phyloP scores from a whole-genome alignment of 2,113 vertebrate species.

The Lutjanus erythropterus region DNA sequence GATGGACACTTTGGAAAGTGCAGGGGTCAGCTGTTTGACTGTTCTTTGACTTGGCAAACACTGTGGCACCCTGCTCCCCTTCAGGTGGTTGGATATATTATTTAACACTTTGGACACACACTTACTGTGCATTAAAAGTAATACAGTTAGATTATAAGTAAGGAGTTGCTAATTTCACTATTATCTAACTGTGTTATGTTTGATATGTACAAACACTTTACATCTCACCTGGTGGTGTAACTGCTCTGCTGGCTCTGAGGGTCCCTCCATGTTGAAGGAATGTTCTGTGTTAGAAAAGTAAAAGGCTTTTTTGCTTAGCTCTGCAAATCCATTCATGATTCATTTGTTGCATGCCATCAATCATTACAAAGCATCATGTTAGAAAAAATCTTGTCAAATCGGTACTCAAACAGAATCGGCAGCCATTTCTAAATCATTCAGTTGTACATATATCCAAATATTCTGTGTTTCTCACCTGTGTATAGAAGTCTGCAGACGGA shows the following conservation, averaged over 20 bases:
- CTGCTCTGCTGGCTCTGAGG: slow-evolving; percentile 45
- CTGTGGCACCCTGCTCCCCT: background rate
- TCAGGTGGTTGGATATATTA: background rate
- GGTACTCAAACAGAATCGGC: background rate
- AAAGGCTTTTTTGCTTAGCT: background rate
- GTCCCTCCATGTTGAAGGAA: slow-evolving; percentile 57
- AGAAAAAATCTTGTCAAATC: background rate
- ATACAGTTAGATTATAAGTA: no score
- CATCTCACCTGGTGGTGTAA: slow-evolving; percentile 63
- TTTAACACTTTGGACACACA: no score
- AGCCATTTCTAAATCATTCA: slow-evolving; percentile 32
- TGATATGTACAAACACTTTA: background rate
- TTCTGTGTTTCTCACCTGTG: slow-evolving; percentile 82
- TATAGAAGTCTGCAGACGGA: slow-evolving; percentile 90
- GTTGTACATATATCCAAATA: background rate
- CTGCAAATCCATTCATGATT: background rate
- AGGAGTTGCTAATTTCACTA: no score
- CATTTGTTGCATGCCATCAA: background rate
- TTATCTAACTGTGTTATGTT: no score
- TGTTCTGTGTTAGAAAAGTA: slow-evolving; percentile 66
- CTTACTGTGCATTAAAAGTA: no score
- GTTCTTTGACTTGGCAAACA: background rate
- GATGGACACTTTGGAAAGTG: background rate
- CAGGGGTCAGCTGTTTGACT: background rate
- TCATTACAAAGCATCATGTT: background rate